Base-by-base conservation (phyloP, 2,888 invertebrate genomes). In the Lepidocyrtoides sp. region DNA sequence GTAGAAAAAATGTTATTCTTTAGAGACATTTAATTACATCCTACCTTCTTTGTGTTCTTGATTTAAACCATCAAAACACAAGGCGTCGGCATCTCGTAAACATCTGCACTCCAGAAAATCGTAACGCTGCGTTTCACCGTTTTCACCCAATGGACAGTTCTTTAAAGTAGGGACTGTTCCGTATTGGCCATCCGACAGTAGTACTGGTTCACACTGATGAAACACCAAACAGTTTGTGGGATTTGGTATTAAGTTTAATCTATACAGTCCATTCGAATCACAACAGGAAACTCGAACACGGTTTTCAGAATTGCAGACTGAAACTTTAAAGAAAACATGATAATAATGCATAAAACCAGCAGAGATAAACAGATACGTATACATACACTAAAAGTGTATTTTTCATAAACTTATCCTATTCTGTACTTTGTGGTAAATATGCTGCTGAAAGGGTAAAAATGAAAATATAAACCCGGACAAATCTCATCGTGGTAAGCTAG, bases 91-190 rank as follows among this genome's bases (percentile, higher is more conserved):
- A 1, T 32, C 4, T 2, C 57, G 57, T 7, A 81, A 41, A 17
- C 81, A 81, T 36, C 7, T 57, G 57, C 81, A 81, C 20, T 17
- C 17, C 1, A 10, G 51, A 41, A 81, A 57, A 41, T 81, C 81
- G 17, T 36, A 81, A 41, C 36, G 17, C 36, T 57, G 36, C 20
- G 0, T 1, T 7, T 12, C 12, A 3, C 63, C 63, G 10, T 29
- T 63, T 29, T 63, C 63, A 29, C 29, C 36, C 17, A 17, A 5
- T 0, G 63, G 36, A 57, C 81, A 81, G 10, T 0, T 8, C 20
- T 12, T n/a, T 17, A 12, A 10, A 20, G 41, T 57, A 17, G 81
- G 81, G n/a, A 1, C 14, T 2, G 41, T 36, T 1, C 26, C 32
- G 17, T 51, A 51, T 7, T 12, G 0, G 14, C 81, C 81, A 32